Base-by-base conservation (phyloP, 2,113 vertebrate species). In the Odontesthes bonariensis region DNA sequence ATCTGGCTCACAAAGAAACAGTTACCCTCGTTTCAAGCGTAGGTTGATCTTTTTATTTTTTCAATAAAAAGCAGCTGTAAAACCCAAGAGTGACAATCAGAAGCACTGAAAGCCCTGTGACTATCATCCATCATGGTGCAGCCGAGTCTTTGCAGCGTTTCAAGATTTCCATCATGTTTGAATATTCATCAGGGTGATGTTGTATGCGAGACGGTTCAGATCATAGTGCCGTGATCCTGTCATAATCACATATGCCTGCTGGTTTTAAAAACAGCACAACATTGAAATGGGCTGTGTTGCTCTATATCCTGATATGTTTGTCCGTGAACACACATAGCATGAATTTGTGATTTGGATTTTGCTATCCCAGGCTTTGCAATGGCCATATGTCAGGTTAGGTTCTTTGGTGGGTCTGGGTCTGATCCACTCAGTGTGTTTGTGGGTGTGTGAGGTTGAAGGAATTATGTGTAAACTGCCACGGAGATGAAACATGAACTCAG, bases 401-500 rank as follows among this genome's bases (percentile, higher is more conserved):
- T 83, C 52, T 79, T 65, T 32, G 17, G 52, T 72, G 12, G 58
- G 64, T 62, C 33, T 16, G 35, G 23, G 60, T 77, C 55, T 76
- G 56, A 46, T 57, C 46, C 40, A 12, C 33, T 55, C 63, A 46
- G 38, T 66, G 27, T n/a, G 31, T 66, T 32, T 77, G 35, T 33
- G 6, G 73, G 40, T 52, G 77, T 54, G 52, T 57, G 35, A 40
- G 54, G 22, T 3, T 78, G 51, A 74, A 73, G 33, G 65, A 83
- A 73, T 69, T 83, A 79, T 86, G 84, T 85, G 79, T 83, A 77
- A 84, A 73, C 71, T 85, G 74, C 84, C 79, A 71, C 81, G 69
- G 77, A 91, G 84, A 82, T 92, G 91, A 89, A 92, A 94, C 84
- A 73, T 81, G 89, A 94, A 80, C 89, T 86, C 70, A 60, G 76